Conservation (phyloP, 2,113 vertebrate genomes). For the Oplegnathus fasciatus region DNA sequence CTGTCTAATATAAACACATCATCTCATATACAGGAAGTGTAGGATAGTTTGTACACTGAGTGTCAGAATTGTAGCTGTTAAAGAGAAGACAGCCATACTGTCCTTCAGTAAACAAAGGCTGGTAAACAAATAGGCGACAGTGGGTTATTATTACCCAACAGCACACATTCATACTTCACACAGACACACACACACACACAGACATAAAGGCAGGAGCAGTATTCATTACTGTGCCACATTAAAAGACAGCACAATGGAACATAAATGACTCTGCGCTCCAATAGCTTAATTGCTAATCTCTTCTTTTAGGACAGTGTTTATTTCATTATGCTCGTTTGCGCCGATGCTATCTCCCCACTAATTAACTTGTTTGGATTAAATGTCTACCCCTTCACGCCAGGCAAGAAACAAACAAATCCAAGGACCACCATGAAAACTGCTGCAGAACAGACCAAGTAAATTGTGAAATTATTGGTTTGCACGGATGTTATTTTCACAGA, state of each 20-base stretch:
- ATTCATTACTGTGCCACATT: slow-evolving; percentile 68
- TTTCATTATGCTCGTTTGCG: slow-evolving; percentile 74
- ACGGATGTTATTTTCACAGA: not conserved
- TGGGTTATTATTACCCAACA: slow-evolving; percentile 48
- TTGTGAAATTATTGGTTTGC: not conserved
- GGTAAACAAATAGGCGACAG: slow-evolving; percentile 43
- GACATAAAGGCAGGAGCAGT: slow-evolving; percentile 20
- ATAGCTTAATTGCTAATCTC: slow-evolving; percentile 80
- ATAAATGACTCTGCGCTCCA: slow-evolving; percentile 64
- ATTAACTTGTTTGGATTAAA: slow-evolving; percentile 80
- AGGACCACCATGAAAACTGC: slow-evolving; percentile 15
- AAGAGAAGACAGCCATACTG: slow-evolving; percentile 45
- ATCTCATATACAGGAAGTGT: slow-evolving; percentile 34
- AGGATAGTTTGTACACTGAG: slow-evolving; percentile 14
- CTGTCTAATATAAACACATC: slow-evolving; percentile 32
- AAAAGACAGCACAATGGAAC: slow-evolving; percentile 73
- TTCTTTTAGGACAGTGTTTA: slow-evolving; percentile 79
- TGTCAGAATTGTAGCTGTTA: slow-evolving; percentile 49
- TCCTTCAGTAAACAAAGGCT: slow-evolving; percentile 61
- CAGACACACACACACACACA: slow-evolving; percentile 25
- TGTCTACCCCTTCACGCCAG: slow-evolving; percentile 42
- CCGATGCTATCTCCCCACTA: slow-evolving; percentile 72
- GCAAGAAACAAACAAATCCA: slow-evolving; percentile 41
- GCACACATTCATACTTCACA: slow-evolving; percentile 22
- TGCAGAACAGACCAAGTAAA: not conserved